These are phyloP conservation scores for Trachymyrmex septentrionalis DNA, from an alignment of 1,140 invertebrate species.

Conservation along the genomic window DNA sequence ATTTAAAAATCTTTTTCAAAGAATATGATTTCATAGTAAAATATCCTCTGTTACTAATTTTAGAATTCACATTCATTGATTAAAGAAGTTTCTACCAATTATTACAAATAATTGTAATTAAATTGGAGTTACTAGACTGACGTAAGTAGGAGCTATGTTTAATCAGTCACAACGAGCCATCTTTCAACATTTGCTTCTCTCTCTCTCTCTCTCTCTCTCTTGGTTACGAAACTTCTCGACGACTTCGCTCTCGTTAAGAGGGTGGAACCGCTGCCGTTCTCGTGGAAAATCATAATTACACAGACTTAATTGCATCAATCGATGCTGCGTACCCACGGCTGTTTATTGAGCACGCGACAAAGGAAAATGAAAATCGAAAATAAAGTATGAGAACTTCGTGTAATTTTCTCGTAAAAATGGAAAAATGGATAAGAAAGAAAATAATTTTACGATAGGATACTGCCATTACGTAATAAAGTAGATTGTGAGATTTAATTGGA, in stretches of 20 bases:
- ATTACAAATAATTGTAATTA: slow-evolving; percentile 44
- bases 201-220: neutral
- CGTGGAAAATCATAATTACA: slow-evolving; percentile 64
- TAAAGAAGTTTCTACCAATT: neutral
- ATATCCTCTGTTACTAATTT: slow-evolving; percentile 14
- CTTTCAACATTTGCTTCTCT: neutral
- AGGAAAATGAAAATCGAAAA: neutral
- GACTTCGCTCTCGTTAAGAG: slow-evolving; percentile 38
- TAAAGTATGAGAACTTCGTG: neutral
- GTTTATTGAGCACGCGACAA: slow-evolving; percentile 37
- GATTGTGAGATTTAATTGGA: neutral
- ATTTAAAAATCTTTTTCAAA: neutral
- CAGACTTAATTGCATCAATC: slow-evolving; percentile 65
- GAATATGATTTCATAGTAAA: neutral
- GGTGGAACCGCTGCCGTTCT: slow-evolving; percentile 10
- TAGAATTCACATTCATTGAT: slow-evolving; percentile 15
- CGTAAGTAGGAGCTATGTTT: slow-evolving; percentile 8
- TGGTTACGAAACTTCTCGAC: neutral
- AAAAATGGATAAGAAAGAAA: neutral
- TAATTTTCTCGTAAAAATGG: slow-evolving; percentile 9
- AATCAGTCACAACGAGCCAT: slow-evolving; percentile 39
- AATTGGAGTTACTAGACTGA: slow-evolving; percentile 9
- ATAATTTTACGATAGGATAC: neutral
- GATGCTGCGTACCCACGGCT: slow-evolving; percentile 31
- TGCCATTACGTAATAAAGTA: neutral